These are phyloP conservation scores for Scaptomyza caliginosa DNA, from an alignment of 2,888 invertebrate genomes.

Conservation along the genomic window DNA sequence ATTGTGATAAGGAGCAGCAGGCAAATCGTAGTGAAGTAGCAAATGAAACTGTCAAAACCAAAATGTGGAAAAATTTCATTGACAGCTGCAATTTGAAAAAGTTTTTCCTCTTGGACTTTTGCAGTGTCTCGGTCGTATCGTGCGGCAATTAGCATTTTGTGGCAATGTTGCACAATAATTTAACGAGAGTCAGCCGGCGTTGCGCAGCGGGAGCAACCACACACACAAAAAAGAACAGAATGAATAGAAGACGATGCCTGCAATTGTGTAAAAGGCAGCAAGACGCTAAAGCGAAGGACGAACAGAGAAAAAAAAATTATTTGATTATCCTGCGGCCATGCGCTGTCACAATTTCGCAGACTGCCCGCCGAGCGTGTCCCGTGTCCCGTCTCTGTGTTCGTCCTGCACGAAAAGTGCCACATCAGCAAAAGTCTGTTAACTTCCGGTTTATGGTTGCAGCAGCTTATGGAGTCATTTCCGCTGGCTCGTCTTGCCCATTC, in stretches of 20 bases:
- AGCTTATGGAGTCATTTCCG: constrained; percentile 79
- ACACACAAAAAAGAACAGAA: constrained; percentile 30
- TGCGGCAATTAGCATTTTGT: constrained; percentile 79
- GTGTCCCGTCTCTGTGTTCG: constrained; percentile 20
- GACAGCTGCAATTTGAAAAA: constrained; percentile 75
- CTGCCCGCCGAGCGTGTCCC: constrained; percentile 69
- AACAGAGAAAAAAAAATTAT: constrained; percentile 63
- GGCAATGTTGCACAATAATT: constrained; percentile 79
- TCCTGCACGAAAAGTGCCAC: constrained; percentile 68
- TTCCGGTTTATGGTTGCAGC: constrained; percentile 81
- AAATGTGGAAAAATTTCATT: constrained; percentile 49
- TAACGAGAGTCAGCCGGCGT: constrained; percentile 58
- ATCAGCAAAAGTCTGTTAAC: constrained; percentile 83
- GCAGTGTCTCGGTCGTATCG: constrained; percentile 69
- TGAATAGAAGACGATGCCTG: constrained; percentile 25
- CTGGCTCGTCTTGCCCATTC: constrained; percentile 68
- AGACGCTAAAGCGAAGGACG: constrained; percentile 29
- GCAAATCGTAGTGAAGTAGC: constrained; percentile 12
- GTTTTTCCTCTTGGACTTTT: constrained; percentile 25
- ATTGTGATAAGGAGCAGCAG: constrained; percentile 63
- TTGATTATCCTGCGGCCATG: constrained; percentile 82
- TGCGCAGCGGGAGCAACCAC: constrained; percentile 36
- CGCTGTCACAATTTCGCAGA: constrained; percentile 81
- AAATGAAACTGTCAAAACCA: constrained; percentile 63
- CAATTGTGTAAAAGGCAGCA: constrained; percentile 43